Evolutionary conservation across 1,140 invertebrate species (phyloP), one percentile per base, ranked within the genome.

Genomic region (Drosophila mauritiana): DNA sequence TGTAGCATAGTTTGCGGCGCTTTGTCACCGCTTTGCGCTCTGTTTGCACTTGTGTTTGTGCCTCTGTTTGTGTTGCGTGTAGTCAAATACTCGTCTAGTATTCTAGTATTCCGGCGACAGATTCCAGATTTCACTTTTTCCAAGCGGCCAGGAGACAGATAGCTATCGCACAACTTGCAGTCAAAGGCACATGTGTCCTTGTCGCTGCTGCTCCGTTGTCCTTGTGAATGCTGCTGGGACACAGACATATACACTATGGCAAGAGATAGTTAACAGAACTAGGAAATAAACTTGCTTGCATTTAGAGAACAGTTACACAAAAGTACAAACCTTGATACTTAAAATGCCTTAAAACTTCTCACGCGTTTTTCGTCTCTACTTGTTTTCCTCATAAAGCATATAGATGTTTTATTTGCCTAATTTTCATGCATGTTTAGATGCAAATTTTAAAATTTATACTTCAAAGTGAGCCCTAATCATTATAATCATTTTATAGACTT

Each of bases 41-140:
- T 73, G 67, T 72, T 76, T 77, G 49, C 40, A 1, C 27, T 67
- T 61, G 56, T 58, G 54, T 63, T 17, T 57, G 53, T 37, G 34
- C 51, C 25, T 46, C 34, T 59, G 77, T 75, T 68, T 80, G 70
- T 80, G 64, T 80, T 80, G 52, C 64, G 58, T 77, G 76, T 78
- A 61, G 67, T 68, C 75, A 72, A 68, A 68, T 68, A 68, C 67
- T 22, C 67, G 36, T 20, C 20, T 10, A 25, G 22, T 17, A 42
- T 31, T 45, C 62, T 20, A 27, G 58, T 68, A 76, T 80, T 82
- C 75, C 63, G 57, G 63, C 68, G 73, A 86, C 69, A 58, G 52
- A 75, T 80, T 79, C 80, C 82, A 86, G 84, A 84, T 89, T 89
- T 89, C 84, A 89, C 84, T 89, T 89, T 89, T 80, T 74, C 67